Evolutionary conservation across 2,888 invertebrate species (phyloP), one percentile per base, ranked within the genome.

Genomic region (Parapristionchus giblindavisi): DNA sequence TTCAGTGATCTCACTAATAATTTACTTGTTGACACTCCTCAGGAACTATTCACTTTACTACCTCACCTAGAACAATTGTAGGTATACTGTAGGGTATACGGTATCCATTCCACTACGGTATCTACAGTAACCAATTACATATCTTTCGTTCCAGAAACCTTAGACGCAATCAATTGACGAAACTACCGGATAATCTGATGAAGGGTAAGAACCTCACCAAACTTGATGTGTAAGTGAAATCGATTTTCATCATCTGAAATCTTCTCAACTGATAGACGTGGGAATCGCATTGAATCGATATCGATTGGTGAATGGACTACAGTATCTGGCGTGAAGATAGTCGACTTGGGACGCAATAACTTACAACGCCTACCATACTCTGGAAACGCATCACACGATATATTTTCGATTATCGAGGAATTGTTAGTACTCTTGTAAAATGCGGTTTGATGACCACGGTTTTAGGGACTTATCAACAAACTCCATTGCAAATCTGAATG

Each of bases 1-100:
- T 52, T 56, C 70, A 71, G 70, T 17, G 70, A 71, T 54, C 70
- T 71, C 48, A 71, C 56, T 21, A 71, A 71, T 48, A 71, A 71
- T 27, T 38, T 38, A 1, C 38, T 71, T 27, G n/a, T 29, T 29
- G 56, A 56, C 11, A n/a, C 56, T 38, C 34, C 54, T 0, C 17
- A 29, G 24, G 56, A 6, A 17, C 17, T 48, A n/a, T 71, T 71
- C 70, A 40, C 56, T 1, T n/a, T 27, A 6, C 56, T 71, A 17
- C 11, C 29, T 4, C 24, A 21, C n/a, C 29, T 71, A 6, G 54
- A 54, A 24, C 29, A 54, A 3, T 21, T 71, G 70, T 71, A 32
- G 5, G 54, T 6, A 8, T 24, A 5, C 6, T 14, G 8, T 54
- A 43, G 43, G 24, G 2, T 24, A 1, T 34, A 14, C 6, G 0